Percentiles rank a stretch among this genome's conserved stretches.
Conservation (phyloP, 2,113 vertebrate genomes). For the Miniopterus natalensis region DNA sequence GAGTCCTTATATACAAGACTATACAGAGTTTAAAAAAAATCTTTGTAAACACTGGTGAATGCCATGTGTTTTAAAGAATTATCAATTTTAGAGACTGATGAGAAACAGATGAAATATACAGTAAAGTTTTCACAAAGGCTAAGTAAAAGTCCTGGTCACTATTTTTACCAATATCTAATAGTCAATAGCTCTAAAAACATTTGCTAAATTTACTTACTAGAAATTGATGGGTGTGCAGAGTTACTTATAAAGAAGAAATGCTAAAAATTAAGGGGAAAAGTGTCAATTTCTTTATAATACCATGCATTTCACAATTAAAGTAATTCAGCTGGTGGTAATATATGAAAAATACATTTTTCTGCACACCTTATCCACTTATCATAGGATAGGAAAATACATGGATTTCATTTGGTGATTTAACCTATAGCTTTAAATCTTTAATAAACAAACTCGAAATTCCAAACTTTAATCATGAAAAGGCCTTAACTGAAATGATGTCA, state of each 20-base stretch:
- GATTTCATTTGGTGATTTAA: conserved; percentile 83
- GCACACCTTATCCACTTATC: conserved; percentile 75
- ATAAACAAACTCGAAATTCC: conserved; percentile 82
- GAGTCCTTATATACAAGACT: not conserved
- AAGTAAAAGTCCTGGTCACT: conserved; percentile 62
- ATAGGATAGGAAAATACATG: conserved; percentile 72
- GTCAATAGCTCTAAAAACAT: conserved; percentile 67
- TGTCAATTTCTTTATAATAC: conserved; percentile 43
- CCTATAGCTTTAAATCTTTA: conserved; percentile 81
- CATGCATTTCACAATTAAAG: conserved; percentile 74
- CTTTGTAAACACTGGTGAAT: conserved; percentile 67
- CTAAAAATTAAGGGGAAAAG: not conserved
- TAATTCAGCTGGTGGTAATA: conserved; percentile 64
- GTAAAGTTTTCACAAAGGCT: conserved; percentile 56
- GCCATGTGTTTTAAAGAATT: conserved; percentile 65
- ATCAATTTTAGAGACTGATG: conserved; percentile 66
- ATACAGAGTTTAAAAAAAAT: conserved; percentile 56
- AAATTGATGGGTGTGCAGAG: not conserved
- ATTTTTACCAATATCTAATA: conserved; percentile 69
- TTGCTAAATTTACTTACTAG: conserved; percentile 17
- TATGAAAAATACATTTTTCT: conserved; percentile 75
- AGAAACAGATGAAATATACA: conserved; percentile 72
- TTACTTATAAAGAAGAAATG: conserved; percentile 58
- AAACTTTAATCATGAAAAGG: conserved; percentile 80
- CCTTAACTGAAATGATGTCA: conserved; percentile 83